Percentiles rank a stretch among this genome's conserved stretches.
These are phyloP conservation scores for Seriola rivoliana DNA, from an alignment of 2,113 vertebrate species.

Conservation along the genomic window DNA sequence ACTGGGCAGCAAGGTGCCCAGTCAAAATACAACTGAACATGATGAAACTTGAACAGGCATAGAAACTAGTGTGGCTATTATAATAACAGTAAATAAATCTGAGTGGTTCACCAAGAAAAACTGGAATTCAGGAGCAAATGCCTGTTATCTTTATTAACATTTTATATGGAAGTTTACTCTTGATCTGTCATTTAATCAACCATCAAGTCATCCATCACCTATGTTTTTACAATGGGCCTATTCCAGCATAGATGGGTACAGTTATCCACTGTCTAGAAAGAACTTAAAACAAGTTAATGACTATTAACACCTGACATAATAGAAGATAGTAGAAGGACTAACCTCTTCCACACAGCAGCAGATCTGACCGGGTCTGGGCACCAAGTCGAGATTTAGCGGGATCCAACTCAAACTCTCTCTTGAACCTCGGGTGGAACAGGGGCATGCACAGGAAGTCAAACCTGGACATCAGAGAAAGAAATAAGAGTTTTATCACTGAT, in stretches of 20 bases:
- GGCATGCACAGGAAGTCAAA: constrained; percentile 97
- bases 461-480: constrained; percentile 70
- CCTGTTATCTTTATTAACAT: neutral
- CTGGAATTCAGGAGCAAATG: neutral
- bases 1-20: no score
- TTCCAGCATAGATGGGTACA: neutral
- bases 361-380: constrained; percentile 92
- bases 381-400: constrained; percentile 88
- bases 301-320: fast-evolving
- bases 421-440: constrained; percentile 92
- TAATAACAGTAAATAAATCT: neutral
- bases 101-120: neutral
- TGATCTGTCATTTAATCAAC: neutral
- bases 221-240: neutral
- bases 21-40: neutral
- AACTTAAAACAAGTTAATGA: neutral
- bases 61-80: neutral
- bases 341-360: constrained; percentile 94
- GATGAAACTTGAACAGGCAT: neutral
- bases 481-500: neutral
- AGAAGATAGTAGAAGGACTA: neutral
- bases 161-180: neutral
- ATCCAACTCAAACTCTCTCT: constrained; percentile 88
- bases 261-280: neutral
- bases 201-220: neutral